These are phyloP conservation scores for Sturnus vulgaris DNA, from an alignment of 2,113 vertebrate species.

Conservation along the genomic window DNA sequence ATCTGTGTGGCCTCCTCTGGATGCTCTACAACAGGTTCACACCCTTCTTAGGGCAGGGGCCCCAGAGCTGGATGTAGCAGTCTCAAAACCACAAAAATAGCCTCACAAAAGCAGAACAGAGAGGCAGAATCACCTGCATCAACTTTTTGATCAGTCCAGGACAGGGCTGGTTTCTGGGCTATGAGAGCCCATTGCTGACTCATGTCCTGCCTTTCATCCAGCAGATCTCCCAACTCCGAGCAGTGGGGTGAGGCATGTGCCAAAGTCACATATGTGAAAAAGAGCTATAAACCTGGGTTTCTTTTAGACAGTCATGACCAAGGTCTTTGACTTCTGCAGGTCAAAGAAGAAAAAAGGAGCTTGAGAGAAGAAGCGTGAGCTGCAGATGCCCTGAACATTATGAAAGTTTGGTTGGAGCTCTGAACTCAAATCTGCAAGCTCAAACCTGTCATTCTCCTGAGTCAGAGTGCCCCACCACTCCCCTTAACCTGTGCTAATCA, in stretches of 20 bases:
- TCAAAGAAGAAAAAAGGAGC: background rate
- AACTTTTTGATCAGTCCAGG: background rate
- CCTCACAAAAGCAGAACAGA: background rate
- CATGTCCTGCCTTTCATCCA: background rate
- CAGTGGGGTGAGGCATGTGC: background rate
- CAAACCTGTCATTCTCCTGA: accelerated
- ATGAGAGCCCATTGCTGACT: accelerated
- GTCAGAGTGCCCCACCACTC: background rate
- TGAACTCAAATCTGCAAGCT: background rate
- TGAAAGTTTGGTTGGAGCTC: background rate
- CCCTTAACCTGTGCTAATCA: background rate
- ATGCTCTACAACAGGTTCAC: accelerated
- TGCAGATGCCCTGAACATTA: accelerated
- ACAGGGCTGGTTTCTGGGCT: background rate
- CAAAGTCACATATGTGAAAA: background rate
- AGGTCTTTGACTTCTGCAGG: background rate
- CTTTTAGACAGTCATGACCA: background rate
- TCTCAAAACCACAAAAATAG: background rate
- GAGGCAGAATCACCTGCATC: background rate
- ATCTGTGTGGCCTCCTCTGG: background rate
- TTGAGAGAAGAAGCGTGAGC: background rate
- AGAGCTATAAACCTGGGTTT: background rate
- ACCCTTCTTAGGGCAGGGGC: no score
- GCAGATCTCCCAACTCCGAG: background rate
- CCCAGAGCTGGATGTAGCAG: background rate